Conservation (phyloP, 2,113 vertebrate genomes). For the Trochalopteron elliotii region DNA sequence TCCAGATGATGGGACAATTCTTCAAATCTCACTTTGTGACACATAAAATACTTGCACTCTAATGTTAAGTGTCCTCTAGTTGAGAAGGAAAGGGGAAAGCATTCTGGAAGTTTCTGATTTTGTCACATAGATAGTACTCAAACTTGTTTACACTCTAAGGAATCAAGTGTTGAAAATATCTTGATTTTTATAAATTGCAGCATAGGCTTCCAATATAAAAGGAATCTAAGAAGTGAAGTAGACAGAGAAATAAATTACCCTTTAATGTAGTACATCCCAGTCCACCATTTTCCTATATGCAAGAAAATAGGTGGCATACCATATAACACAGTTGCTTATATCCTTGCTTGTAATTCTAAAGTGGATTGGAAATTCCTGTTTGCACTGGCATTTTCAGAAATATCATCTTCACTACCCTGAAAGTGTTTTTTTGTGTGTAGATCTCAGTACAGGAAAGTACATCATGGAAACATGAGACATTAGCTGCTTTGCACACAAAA, state of each 20-base stretch:
- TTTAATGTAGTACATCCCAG: background rate
- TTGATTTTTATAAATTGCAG: background rate
- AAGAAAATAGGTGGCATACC: background rate
- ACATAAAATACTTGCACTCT: rapidly evolving
- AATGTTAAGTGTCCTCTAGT: background rate
- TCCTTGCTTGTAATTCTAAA: background rate
- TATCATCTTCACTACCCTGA: background rate
- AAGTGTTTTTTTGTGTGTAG: background rate
- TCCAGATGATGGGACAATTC: background rate
- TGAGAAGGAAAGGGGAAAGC: background rate
- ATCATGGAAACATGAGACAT: background rate
- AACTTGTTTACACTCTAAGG: background rate
- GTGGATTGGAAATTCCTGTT: background rate
- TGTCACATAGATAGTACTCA: background rate
- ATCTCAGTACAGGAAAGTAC: background rate
- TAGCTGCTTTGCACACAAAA: background rate
- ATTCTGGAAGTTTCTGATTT: background rate
- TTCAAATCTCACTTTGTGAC: background rate
- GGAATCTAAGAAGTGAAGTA: background rate
- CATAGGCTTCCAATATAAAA: background rate
- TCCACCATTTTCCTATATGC: background rate
- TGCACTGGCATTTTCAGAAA: background rate
- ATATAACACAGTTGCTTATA: background rate
- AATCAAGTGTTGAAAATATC: background rate
- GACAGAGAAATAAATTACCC: background rate